Base-by-base conservation (phyloP, 2,113 vertebrate genomes). In the Calidris pugnax region DNA sequence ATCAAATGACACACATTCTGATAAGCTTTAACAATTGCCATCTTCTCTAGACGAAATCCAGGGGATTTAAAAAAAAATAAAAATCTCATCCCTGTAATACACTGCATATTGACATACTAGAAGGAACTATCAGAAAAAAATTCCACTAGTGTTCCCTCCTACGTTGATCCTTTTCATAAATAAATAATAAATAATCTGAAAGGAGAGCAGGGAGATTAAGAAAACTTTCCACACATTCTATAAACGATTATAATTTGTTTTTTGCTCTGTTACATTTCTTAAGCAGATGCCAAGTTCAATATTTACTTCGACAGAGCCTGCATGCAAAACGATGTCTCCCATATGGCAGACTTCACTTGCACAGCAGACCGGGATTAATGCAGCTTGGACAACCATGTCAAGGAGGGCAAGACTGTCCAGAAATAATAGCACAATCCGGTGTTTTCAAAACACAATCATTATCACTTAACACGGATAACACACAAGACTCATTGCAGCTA, bases 211-310 rank as follows among this genome's bases (percentile, higher is more conserved):
- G 27, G 19, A 86, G n/a, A 86, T 82, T 74, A 93, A 30, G 50
- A 93, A 96, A 87, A 85, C 59, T 93, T 93, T 81, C 71, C 85
- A 93, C 60, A 90, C 51, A 72, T 67, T 83, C 66, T 94, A 55
- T 66, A 96, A 96, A 94, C 2, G 13, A 77, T 45, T 73, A 47
- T 53, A 15, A 86, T 74, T 93, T 64, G 33, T 4, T 12, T 88
- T 85, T 76, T 51, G 13, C 73, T 87, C 56, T 56, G 45, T 92
- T 91, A 84, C 20, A 37, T 75, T 96, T 96, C 89, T 76, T 60
- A 97, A 75, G 37, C 45, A 89, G 95, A 91, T 74, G 89, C 85
- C 90, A 94, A 95, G 59, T 77, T 88, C 77, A 85, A 85, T 89
- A 85, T 96, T 96, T 96, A 71, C 86, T 96, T 95, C 7, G 14